These are phyloP conservation scores for Phengaris arion DNA, from an alignment of 2,888 invertebrate species.

Conservation along the genomic window DNA sequence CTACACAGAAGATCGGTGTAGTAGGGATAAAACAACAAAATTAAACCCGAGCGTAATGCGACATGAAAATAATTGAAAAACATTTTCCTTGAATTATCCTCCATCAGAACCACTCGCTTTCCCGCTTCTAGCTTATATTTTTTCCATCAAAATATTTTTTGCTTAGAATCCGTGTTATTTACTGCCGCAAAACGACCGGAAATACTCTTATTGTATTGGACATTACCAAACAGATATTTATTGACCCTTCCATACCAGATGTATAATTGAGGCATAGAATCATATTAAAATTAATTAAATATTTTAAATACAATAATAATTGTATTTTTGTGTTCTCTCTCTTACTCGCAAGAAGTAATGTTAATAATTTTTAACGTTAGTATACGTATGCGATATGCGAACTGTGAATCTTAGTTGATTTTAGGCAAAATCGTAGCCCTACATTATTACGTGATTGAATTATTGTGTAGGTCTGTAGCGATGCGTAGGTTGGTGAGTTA, in stretches of 20 bases:
- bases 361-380: too few species aligned
- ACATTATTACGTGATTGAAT: neutral
- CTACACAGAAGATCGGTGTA: neutral
- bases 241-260: too few species aligned
- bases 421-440: neutral
- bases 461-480: neutral
- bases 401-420: neutral
- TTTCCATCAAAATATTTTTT: neutral
- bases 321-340: too few species aligned
- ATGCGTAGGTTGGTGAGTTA: neutral
- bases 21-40: neutral
- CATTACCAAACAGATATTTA: too few species aligned
- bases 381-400: too few species aligned
- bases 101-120: neutral
- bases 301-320: too few species aligned
- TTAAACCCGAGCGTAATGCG: conserved; percentile 1
- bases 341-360: too few species aligned
- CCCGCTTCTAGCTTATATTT: conserved; percentile 2
- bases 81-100: conserved; percentile 17
- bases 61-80: conserved; percentile 22
- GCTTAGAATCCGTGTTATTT: too few species aligned
- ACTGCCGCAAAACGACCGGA: too few species aligned
- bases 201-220: too few species aligned
- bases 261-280: too few species aligned
- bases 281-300: too few species aligned